Base-by-base conservation (phyloP, 1,140 invertebrate species). In the Drepana arcuata region DNA sequence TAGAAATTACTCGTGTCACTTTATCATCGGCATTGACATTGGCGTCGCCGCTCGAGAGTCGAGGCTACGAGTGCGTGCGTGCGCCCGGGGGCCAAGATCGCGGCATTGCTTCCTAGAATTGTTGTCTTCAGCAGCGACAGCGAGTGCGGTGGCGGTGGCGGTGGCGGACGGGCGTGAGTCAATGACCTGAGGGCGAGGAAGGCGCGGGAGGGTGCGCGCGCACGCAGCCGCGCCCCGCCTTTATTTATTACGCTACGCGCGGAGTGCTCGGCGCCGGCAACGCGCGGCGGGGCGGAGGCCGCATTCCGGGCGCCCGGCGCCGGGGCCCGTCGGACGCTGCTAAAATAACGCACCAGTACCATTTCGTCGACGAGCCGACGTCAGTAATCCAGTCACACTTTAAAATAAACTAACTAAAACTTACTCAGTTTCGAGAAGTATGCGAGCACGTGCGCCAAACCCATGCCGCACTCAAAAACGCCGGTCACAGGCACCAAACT, bases 241-340 rank as follows among this genome's bases (percentile, higher is more conserved):
- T 80, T 80, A 77, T 77, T 80, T 80, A 80, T 77, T 80, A 80
- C 75, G 75, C 69, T 80, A 77, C 75, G 70, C 62, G 70, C 71
- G 71, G 67, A 54, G 65, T 68, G 67, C 48, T 66, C 65, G 63
- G 68, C 68, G 71, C 72, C 68, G 70, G 58, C 62, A 63, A 55
- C 61, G 65, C 62, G 66, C 64, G 64, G 69, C 60, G 75, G 73
- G 72, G 75, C 71, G 73, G 73, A 73, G 71, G 71, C 75, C 71
- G 71, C 71, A 77, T 77, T 77, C n/a, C n/a, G n/a, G 18, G 74
- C 74, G 70, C 61, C 68, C 71, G 70, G 67, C 61, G 65, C 62
- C 65, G 62, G 64, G 69, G 58, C 72, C 71, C 72, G 75, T 4
- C 72, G 73, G 73, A 75, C 69, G 73, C 75, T 71, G 70, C 69